These are phyloP conservation scores for Abscondita cerata DNA, from an alignment of 2,888 invertebrate genomes.

Conservation along the genomic window DNA sequence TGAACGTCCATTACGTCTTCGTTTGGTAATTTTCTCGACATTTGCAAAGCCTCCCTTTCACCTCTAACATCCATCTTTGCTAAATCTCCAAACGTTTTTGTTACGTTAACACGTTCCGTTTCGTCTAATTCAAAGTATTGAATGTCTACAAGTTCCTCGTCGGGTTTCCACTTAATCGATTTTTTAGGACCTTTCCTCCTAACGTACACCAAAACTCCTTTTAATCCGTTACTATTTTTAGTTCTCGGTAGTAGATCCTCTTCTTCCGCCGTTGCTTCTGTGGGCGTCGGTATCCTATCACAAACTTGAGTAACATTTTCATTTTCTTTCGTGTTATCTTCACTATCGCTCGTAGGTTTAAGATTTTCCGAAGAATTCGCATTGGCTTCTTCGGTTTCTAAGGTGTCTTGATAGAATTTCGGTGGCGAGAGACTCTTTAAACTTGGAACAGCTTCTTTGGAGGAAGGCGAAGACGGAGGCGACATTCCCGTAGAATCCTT, in stretches of 20 bases:
- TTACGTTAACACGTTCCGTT: constrained; percentile 95
- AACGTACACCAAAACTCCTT: constrained; percentile 77
- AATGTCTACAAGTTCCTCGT: constrained; percentile 79
- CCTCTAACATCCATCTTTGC: constrained; percentile 86
- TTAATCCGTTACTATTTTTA: constrained; percentile 63
- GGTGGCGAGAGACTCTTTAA: constrained; percentile 65
- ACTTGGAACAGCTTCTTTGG: constrained; percentile 46
- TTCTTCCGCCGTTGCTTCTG: constrained; percentile 2
- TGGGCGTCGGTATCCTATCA: constrained; percentile 13
- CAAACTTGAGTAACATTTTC: constrained; percentile 9
- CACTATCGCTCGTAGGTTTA: constrained; percentile 16
- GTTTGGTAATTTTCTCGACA: constrained; percentile 75
- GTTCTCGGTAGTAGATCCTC: constrained; percentile 37
- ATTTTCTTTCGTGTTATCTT: constrained; percentile 1
- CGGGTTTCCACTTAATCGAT: constrained; percentile 77
- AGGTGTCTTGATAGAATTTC: constrained; percentile 90
- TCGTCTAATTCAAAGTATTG: constrained; percentile 95
- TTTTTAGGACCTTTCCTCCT: constrained; percentile 82
- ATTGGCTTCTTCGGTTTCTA: constrained; percentile 64
- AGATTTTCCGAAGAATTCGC: constrained; percentile 55
- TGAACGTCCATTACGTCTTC: constrained; percentile 86
- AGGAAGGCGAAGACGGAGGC: constrained; percentile 55
- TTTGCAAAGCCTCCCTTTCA: constrained; percentile 84
- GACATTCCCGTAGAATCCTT: constrained; percentile 63
- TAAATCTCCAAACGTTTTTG: constrained; percentile 89